Evolutionary conservation across 2,797 vertebrate genomes (phyloP), one percentile per base, ranked within the genome.

Genomic region (Crax fasciolata): DNA sequence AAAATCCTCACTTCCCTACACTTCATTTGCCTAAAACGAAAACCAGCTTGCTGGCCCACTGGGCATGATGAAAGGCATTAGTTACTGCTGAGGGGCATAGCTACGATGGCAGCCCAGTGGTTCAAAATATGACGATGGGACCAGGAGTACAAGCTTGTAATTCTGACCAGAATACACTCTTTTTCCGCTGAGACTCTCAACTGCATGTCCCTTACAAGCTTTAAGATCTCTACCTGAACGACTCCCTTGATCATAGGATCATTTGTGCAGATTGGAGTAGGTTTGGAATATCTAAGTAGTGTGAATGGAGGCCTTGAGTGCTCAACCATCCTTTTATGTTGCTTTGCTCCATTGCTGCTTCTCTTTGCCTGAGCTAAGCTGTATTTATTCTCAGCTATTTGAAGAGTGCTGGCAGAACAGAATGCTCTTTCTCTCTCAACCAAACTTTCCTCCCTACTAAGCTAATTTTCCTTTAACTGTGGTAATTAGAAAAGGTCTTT

Each of bases 381-480:
- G 44, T 55, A 44, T 41, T 78, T 75, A 6, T 91, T 93, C 74
- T 71, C 58, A 62, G 82, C 73, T 61, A 17, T 52, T 91, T 44
- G 48, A 51, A 85, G 49, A 35, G 27, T 72, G 51, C 41, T 2
- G 14, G 54, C 77, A 76, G 44, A 39, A 51, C 86, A 74, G 35
- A 82, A 30, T 38, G 43, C 32, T 86, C 67, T 73, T 86, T 38
- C 52, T 80, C 62, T 54, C 25, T 76, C 90, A 68, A 63, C 48
- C 44, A 63, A 39, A 30, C 66, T 73, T 91, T 39, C 15, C 39
- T 86, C 54, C 41, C 59, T 49, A 39, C 80, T 81, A 80, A 96
- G 76, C 66, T 96, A 88, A 68, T 95, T 96, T 93, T 75, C 51
- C 41, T 88, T 96, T 96, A 92, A 87, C 88, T 96, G 74, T 66